Evolutionary conservation across 2,113 vertebrate genomes (phyloP), one percentile per base, ranked within the genome.

Genomic region (Symphodus melops): DNA sequence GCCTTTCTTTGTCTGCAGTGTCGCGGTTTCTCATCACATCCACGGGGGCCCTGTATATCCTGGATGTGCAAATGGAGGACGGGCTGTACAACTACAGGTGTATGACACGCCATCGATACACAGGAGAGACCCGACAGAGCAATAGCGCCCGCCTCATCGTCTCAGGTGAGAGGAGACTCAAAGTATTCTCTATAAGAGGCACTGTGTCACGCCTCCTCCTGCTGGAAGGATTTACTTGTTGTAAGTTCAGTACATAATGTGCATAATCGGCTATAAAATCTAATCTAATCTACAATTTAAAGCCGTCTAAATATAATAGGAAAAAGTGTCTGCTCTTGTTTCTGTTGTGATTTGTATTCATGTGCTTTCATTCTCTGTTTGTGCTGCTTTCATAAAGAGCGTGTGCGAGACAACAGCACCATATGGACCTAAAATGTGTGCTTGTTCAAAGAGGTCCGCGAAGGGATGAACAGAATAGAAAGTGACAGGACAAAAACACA

Each of bases 1-100:
- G 8, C 42, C 28, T 46, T 57, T 25, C 0, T 83, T 28, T 66
- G 0, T 68, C 83, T 73, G 13, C 72, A 99, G 97, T 97, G 97
- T 96, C 97, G 93, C 96, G 98, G 96, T 99, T 98, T 96, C 96
- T 97, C 95, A 97, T 99, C 93, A 97, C 98, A 91, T 96, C 98
- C 94, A 98, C 96, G 89, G 98, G 98, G 95, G 97, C 97, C 94
- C 96, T 99, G 95, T 99, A 99, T 96, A 99, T 99, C 94, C 94
- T 97, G 95, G 98, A 99, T 79, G 98, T 98, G 93, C 97, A 99
- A 94, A 99, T 97, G 78, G 98, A 99, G 86, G 98, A 99, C 1
- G 98, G 98, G 54, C 94, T 99, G 90, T 99, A 98, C 94, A 99
- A 99, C 93, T 99, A 99, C 93, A 96, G 98, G 89, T 99, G 98